Percentiles rank a stretch among this genome's conserved stretches.
Conservation (phyloP, 2,113 vertebrate genomes). For the Dinomys branickii region DNA sequence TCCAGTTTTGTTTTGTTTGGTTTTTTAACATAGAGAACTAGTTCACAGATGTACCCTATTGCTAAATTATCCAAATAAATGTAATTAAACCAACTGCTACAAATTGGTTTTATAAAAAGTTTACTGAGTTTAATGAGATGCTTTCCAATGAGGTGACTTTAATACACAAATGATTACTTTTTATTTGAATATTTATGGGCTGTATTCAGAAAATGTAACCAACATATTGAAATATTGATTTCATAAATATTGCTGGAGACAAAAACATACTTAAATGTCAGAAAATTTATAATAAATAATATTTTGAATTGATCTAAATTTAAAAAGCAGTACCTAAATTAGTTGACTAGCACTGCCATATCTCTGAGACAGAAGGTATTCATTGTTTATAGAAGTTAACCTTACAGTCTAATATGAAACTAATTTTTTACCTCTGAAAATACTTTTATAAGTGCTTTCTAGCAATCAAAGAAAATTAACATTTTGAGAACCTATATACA, state of each 20-base stretch:
- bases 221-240: not conserved
- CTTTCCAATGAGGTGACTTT: not conserved
- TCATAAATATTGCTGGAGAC: constrained; percentile 15
- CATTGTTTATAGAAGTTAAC: not conserved
- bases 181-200: constrained; percentile 1
- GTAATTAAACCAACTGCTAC: not conserved
- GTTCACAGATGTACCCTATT: not conserved
- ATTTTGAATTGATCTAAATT: constrained; percentile 19
- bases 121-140: not conserved
- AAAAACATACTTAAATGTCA: not conserved
- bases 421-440: constrained; percentile 19
- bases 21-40: not conserved
- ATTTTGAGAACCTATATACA: not conserved
- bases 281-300: not conserved
- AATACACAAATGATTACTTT: not conserved
- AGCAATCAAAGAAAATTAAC: not conserved
- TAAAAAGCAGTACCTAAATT: not conserved
- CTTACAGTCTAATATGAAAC: not conserved
- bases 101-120: not conserved
- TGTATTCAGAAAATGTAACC: not conserved
- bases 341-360: not conserved
- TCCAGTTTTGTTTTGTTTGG: not conserved
- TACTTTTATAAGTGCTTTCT: not conserved
- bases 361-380: not conserved
- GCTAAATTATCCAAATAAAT: not conserved